Evolutionary conservation across 2,113 vertebrate species (phyloP), one percentile per base, ranked within the genome.

Genomic region (Tympanuchus pallidicinctus): DNA sequence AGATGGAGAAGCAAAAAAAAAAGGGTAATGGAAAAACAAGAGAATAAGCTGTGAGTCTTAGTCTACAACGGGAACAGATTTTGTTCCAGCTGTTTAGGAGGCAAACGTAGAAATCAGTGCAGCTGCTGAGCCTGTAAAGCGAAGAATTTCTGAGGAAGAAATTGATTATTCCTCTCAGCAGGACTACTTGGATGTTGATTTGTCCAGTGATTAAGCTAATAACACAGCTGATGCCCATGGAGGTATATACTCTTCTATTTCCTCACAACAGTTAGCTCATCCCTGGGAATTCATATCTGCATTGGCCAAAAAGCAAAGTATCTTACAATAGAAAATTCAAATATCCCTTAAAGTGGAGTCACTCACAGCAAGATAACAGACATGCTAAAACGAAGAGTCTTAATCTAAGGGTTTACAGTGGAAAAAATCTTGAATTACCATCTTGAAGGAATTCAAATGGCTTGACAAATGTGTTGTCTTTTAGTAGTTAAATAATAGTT

Each of bases 151-250:
- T 93, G 32, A 72, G 40, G 32, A 75, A 93, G 18, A 64, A 96
- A 93, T 80, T 48, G 82, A 72, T 94, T 95, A 86, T 94, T 92
- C 48, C 57, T 80, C 66, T 91, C 89, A 96, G 73, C 52, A 89
- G 75, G 80, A 36, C 59, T 79, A 50, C 79, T 73, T 25, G 71
- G 20, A 65, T 86, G 34, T 80, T 91, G 78, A 43, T 81, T 92
- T 92, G 67, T 79, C 57, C 36, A 84, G 42, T 50, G 63, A 77
- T 75, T 22, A 92, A 74, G 92, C 28, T 89, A 88, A 60, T 70
- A 81, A 27, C 32, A 30, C 27, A 80, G 56, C 34, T 94, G 73
- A 92, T 81, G 64, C 9, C 48, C 88, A 69, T 72, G 72, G 93
- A 93, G 42, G n/a, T 52, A 5, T 38, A 22, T n/a, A 38, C 25